These are phyloP conservation scores for Odocoileus hemionus DNA, from an alignment of 2,113 vertebrate species.

Conservation along the genomic window DNA sequence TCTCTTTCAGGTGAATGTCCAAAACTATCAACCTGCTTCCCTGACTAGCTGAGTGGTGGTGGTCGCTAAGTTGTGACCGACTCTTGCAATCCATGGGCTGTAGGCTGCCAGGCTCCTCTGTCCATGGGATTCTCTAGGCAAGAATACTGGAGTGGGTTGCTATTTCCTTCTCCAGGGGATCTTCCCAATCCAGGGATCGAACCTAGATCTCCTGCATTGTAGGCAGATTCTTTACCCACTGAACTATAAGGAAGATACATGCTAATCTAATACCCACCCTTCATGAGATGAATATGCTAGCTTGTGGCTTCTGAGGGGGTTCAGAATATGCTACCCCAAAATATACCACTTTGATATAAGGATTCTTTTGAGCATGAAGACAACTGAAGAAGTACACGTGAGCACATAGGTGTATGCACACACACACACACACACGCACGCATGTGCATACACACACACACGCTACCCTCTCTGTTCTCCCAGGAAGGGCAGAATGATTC, in stretches of 20 bases:
- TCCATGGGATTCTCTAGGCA: not conserved
- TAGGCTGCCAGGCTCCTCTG: not conserved
- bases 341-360: not conserved
- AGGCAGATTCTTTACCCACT: not conserved
- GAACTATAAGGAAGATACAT: not conserved
- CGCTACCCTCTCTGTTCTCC: not conserved
- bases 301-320: not conserved
- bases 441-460: not conserved
- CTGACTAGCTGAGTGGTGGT: not conserved
- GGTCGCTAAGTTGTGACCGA: not conserved
- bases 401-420: not conserved
- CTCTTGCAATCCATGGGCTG: not conserved
- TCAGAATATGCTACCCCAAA: not conserved
- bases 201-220: not conserved
- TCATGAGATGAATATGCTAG: not conserved
- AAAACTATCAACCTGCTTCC: not conserved
- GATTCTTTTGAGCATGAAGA: not conserved
- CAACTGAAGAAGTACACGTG: not conserved
- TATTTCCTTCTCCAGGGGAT: not conserved
- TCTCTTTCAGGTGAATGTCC: not conserved
- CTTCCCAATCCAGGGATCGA: not conserved
- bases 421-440: too few relatives aligned
- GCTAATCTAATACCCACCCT: not conserved
- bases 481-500: not conserved
- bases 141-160: not conserved